A percentile compares a stretch with the other conserved stretches of the same genome.
These are phyloP conservation scores for Monomorium pharaonis DNA, from an alignment of 1,140 invertebrate species.

Conservation along the genomic window DNA sequence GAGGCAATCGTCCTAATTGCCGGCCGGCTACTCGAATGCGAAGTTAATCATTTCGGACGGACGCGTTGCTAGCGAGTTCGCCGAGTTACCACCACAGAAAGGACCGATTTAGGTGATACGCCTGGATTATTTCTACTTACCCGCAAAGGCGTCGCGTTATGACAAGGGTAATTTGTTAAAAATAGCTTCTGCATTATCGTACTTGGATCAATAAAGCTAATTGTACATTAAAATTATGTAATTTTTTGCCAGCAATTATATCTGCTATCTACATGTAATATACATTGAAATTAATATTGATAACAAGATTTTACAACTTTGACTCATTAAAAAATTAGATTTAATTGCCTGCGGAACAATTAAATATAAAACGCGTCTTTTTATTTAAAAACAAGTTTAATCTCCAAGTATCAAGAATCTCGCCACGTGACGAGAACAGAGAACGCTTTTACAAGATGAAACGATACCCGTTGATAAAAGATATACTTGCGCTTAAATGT, in stretches of 20 bases:
- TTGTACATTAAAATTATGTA: not conserved
- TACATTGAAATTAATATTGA: not conserved
- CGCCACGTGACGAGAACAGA: not conserved
- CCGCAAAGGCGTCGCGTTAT: not conserved
- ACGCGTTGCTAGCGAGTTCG: constrained; percentile 41
- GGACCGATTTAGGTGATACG: constrained; percentile 26
- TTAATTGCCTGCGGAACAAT: not conserved
- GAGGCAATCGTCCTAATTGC: constrained; percentile 78
- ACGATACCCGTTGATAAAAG: not conserved
- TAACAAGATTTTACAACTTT: not conserved
- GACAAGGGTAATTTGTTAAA: not conserved
- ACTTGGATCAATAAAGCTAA: not conserved
- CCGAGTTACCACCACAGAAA: not conserved
- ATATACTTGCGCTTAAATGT: not conserved
- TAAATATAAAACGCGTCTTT: not conserved
- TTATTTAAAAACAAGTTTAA: not conserved
- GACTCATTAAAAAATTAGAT: not conserved
- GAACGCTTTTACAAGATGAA: not conserved
- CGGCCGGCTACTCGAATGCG: constrained; percentile 63
- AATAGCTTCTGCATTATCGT: not conserved
- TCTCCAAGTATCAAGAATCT: not conserved
- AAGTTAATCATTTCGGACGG: constrained; percentile 78
- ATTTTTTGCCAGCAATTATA: not conserved
- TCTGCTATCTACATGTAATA: not conserved
- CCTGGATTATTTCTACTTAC: constrained; percentile 3